Evolutionary conservation across 1,140 invertebrate genomes (phyloP).

Genomic region (Thaumatotibia leucotreta): DNA sequence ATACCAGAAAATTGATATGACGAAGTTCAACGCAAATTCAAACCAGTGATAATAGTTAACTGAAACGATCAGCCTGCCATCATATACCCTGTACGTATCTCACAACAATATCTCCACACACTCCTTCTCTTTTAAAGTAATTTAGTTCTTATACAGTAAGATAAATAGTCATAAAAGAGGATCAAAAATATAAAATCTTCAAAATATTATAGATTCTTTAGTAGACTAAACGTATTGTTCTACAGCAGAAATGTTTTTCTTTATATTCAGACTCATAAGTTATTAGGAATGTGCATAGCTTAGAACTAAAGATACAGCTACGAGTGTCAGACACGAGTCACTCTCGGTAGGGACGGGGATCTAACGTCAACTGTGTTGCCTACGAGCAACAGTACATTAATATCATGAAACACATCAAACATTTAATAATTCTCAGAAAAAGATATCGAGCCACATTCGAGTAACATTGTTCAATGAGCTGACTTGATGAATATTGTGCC

Average conservation of each 20-base stretch:
- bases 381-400: slow-evolving; percentile 35
- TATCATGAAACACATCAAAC: slow-evolving; percentile 49
- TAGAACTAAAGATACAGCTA: slow-evolving; percentile 58
- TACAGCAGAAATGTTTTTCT: slow-evolving; percentile 63
- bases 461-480: slow-evolving; percentile 58
- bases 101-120: slow-evolving; percentile 47
- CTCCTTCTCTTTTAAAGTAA: slow-evolving; percentile 48
- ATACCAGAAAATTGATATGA: slow-evolving; percentile 30
- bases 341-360: slow-evolving; percentile 37
- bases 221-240: slow-evolving; percentile 58
- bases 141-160: slow-evolving; percentile 60
- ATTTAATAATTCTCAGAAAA: slow-evolving; percentile 46
- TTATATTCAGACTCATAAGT: slow-evolving; percentile 67
- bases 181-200: slow-evolving; percentile 72
- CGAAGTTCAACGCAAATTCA: slow-evolving; percentile 29
- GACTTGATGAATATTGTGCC: slow-evolving; percentile 77
- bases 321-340: slow-evolving; percentile 45
- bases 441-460: slow-evolving; percentile 61
- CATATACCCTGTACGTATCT: slow-evolving; percentile 65
- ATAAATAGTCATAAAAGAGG: slow-evolving; percentile 59
- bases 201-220: slow-evolving; percentile 68
- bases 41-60: slow-evolving; percentile 26
- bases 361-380: slow-evolving; percentile 29
- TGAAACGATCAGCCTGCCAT: slow-evolving; percentile 38
- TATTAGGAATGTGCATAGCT: slow-evolving; percentile 72